These are phyloP conservation scores for Eremobia ochroleuca DNA, from an alignment of 2,888 invertebrate species.

Conservation along the genomic window DNA sequence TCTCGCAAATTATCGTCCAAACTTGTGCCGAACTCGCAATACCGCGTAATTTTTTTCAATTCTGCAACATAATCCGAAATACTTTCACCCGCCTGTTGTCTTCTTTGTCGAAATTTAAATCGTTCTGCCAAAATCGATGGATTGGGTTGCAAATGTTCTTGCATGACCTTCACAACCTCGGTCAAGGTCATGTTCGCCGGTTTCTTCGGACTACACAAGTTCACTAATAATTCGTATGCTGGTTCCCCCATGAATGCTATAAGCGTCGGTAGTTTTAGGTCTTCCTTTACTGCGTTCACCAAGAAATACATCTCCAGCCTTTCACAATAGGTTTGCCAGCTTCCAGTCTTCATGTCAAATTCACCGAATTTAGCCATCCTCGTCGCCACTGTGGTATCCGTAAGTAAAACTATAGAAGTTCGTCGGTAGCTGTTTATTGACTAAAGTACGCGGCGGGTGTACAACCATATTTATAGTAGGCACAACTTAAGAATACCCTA, in stretches of 20 bases:
- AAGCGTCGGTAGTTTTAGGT: neutral
- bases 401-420: too few relatives aligned
- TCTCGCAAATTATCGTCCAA: neutral
- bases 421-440: too few relatives aligned
- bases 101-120: neutral
- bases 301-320: neutral
- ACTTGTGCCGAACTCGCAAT: neutral
- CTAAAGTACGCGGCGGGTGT: too few relatives aligned
- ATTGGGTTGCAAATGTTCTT: neutral
- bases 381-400: neutral
- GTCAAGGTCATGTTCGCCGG: neutral
- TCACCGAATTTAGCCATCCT: neutral
- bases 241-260: neutral
- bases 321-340: neutral
- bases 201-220: neutral
- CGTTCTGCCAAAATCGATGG: neutral
- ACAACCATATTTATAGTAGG: too few relatives aligned
- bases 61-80: too few relatives aligned
- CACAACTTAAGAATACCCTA: too few relatives aligned
- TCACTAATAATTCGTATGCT: neutral
- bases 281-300: neutral
- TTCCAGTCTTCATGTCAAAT: neutral
- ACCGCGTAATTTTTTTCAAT: too few relatives aligned
- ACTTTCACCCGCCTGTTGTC: rapidly evolving
- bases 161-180: neutral